Evolutionary conservation across 64 coral and sea anemone species (phyloP).

Genomic region (Trachythela sp.): DNA sequence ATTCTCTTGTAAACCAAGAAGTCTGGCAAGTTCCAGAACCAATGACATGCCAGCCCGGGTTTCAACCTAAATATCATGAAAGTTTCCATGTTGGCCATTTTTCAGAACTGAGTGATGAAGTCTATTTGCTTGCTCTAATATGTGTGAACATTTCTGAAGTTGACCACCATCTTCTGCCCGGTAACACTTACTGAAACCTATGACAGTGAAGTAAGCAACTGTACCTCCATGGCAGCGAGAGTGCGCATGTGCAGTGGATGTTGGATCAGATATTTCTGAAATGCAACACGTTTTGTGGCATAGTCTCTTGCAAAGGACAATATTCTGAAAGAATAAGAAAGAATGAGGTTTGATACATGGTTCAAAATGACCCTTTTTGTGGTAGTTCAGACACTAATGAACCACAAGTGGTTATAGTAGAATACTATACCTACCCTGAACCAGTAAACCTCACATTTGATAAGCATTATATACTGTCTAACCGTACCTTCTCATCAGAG

Average conservation of each 20-base stretch:
- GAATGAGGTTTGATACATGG: no score
- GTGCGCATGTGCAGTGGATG: background rate
- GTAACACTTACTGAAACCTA: no score
- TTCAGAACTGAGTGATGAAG: background rate
- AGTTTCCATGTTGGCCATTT: background rate
- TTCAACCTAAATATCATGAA: slow-evolving; percentile 52
- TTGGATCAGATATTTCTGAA: background rate
- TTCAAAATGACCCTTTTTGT: no score
- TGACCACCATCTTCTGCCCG: no score
- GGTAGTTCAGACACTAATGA: no score
- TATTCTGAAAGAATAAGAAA: background rate
- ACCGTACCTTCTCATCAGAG: slow-evolving; percentile 53
- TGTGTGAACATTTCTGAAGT: no score
- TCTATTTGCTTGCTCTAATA: no score
- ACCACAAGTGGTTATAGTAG: no score
- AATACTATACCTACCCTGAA: no score
- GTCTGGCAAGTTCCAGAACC: slow-evolving; percentile 60
- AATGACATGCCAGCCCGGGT: slow-evolving; percentile 61
- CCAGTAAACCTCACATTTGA: no score
- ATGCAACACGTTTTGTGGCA: background rate
- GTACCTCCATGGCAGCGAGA: background rate
- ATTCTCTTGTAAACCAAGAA: slow-evolving; percentile 79
- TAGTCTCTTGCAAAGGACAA: background rate
- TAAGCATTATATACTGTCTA: no score
- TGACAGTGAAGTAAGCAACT: no score